phyloP scores from a whole-genome alignment of 2,113 vertebrate species.

The Macquaria ambigua region DNA sequence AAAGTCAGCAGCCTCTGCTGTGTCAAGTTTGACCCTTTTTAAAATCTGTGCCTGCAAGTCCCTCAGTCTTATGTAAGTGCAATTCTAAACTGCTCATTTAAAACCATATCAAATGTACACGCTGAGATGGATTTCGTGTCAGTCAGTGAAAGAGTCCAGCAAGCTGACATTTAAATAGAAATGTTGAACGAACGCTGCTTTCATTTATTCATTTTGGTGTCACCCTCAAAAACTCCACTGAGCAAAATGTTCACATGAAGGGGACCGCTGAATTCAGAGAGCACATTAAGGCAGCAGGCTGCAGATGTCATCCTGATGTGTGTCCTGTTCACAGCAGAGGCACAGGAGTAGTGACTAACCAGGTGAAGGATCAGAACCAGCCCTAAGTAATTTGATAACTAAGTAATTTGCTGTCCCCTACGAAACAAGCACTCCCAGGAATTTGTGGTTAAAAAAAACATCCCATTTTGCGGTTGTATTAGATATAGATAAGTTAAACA shows the following conservation, averaged over 20 bases:
- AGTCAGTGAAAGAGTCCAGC: neutral
- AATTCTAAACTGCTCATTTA: neutral
- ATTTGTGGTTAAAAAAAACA: no score
- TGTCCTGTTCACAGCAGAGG: neutral
- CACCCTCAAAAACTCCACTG: neutral
- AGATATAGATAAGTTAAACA: no score
- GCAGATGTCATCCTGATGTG: neutral
- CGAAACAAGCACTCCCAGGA: no score
- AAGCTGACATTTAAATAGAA: neutral
- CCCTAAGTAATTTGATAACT: no score
- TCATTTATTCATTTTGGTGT: no score
- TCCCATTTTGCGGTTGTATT: no score
- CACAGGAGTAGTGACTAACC: neutral
- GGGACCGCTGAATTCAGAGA: neutral
- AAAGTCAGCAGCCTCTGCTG: neutral
- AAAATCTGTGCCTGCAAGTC: neutral
- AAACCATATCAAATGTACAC: neutral
- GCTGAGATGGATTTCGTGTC: neutral
- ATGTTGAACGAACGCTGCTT: neutral
- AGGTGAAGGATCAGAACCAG: neutral
- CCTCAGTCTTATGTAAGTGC: neutral
- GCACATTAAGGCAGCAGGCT: neutral
- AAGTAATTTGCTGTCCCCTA: no score
- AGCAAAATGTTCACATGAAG: no score
- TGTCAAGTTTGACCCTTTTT: neutral